Evolutionary conservation across 1,140 invertebrate genomes (phyloP), one percentile per base, ranked within the genome.

Genomic region (Brachystomella parvula): DNA sequence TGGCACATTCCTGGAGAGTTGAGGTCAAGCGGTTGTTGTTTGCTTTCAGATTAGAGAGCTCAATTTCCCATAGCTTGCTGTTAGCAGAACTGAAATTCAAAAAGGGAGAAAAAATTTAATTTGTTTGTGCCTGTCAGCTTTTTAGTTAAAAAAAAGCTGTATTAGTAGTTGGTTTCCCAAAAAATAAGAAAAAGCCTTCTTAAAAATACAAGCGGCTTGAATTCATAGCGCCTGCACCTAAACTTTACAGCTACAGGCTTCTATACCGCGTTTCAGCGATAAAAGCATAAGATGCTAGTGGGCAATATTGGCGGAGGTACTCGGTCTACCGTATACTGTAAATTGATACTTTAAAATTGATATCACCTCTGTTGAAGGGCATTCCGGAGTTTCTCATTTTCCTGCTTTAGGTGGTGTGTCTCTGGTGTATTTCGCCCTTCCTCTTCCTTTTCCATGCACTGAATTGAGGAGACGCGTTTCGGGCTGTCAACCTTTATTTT

Each of bases 311-410:
- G n/a, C n/a, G n/a, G n/a, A n/a, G n/a, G n/a, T n/a, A n/a, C n/a
- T n/a, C n/a, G n/a, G n/a, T n/a, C n/a, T n/a, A n/a, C n/a, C n/a
- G n/a, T n/a, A n/a, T n/a, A n/a, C n/a, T n/a, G n/a, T n/a, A n/a
- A n/a, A n/a, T n/a, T n/a, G n/a, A n/a, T n/a, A n/a, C n/a, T n/a
- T n/a, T n/a, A n/a, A n/a, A n/a, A n/a, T n/a, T n/a, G n/a, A n/a
- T n/a, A n/a, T n/a, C n/a, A 93, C 90, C 92, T 95, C 79, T 97
- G 94, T 64, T 93, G 93, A 68, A 98, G 80, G 17, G 94, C 94
- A 70, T 96, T 82, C 81, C 96, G 96, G 47, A 98, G 83, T 73
- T 92, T 83, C 77, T 97, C 94, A 80, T 97, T 97, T 80, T 98
- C 95, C 81, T 96, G 96, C 78, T 95, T 93, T 44, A 97, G 82